Conservation (phyloP, 2,113 vertebrate species). For the Mugil cephalus region DNA sequence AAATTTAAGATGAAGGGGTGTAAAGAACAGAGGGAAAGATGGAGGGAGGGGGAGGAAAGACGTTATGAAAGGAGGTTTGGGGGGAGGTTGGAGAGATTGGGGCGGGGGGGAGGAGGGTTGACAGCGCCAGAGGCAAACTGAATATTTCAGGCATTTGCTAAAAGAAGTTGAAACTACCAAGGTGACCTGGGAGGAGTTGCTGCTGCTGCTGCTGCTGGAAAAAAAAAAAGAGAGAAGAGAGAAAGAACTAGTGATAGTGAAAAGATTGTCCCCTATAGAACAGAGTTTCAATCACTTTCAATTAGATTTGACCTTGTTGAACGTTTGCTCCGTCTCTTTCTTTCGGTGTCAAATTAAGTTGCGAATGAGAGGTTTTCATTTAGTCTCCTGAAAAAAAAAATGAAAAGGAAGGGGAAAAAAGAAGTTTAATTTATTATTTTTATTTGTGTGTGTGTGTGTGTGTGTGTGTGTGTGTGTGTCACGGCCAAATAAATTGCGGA, state of each 20-base stretch:
- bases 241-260: neutral
- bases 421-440: neutral
- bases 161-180: constrained; percentile 63
- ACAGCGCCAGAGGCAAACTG: constrained; percentile 64
- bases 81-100: too few species aligned
- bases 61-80: constrained; percentile 25
- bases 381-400: neutral
- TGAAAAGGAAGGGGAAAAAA: constrained; percentile 8
- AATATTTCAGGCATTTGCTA: constrained; percentile 68
- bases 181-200: constrained; percentile 70
- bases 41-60: constrained; percentile 2
- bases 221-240: too few species aligned
- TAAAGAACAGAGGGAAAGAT: neutral
- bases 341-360: constrained; percentile 25
- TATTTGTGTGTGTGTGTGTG: too few species aligned
- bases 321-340: constrained; percentile 28
- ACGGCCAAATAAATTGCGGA: constrained; percentile 1
- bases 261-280: constrained; percentile 36
- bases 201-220: too few species aligned
- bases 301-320: constrained; percentile 55
- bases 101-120: constrained; percentile 14
- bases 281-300: constrained; percentile 22
- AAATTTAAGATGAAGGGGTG: neutral
- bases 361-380: constrained; percentile 5
- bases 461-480: too few species aligned